Conservation (phyloP, 2,113 vertebrate genomes). For the Canis aureus region DNA sequence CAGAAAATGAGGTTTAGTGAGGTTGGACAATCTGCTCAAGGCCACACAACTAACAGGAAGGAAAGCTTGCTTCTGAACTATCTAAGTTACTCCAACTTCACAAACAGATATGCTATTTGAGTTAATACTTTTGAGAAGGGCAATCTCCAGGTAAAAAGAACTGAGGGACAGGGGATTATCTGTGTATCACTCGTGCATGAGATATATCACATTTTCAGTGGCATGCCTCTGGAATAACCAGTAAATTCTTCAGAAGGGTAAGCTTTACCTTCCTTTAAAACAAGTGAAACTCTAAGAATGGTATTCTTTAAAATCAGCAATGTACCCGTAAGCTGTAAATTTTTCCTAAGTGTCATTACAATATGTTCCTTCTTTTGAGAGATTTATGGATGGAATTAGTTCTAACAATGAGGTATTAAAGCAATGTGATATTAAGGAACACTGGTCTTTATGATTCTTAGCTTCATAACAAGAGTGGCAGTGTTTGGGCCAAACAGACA, state of each 20-base stretch:
- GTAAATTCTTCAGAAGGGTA: neutral
- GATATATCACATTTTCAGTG: neutral
- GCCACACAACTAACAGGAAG: neutral
- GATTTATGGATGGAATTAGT: neutral
- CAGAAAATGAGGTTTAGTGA: neutral
- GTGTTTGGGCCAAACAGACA: slow-evolving; percentile 71
- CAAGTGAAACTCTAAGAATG: neutral
- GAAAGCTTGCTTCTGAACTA: neutral
- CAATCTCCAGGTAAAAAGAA: neutral
- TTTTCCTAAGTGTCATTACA: neutral
- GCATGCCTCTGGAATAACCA: neutral
- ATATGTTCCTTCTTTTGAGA: neutral
- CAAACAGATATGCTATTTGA: neutral
- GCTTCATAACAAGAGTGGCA: slow-evolving; percentile 65
- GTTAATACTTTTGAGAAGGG: neutral
- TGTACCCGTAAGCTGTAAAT: neutral
- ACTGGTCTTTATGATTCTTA: neutral
- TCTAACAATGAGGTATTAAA: neutral
- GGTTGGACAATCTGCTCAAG: neutral
- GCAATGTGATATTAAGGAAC: neutral
- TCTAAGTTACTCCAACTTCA: neutral
- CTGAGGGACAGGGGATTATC: neutral
- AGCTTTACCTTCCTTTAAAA: neutral
- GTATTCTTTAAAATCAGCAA: neutral
- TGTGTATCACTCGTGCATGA: neutral